A percentile compares a stretch with the other conserved stretches of the same genome.
These are phyloP conservation scores for Thelaira solivaga DNA, from an alignment of 2,888 invertebrate species.

Conservation along the genomic window DNA sequence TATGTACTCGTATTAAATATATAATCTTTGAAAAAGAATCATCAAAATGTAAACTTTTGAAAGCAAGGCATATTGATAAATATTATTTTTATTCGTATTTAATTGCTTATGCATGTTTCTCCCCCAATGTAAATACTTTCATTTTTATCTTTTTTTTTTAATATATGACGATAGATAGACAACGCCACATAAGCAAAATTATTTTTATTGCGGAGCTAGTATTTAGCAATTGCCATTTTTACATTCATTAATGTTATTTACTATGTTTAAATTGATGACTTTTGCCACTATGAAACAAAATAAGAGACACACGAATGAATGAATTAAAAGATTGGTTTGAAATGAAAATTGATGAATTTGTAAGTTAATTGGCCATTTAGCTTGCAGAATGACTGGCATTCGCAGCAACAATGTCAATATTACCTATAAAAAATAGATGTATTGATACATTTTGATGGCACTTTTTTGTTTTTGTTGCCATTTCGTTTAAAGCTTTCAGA, in stretches of 20 bases:
- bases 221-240: not conserved
- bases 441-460: too few relatives aligned
- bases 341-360: not conserved
- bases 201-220: not conserved
- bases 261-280: constrained; percentile 11
- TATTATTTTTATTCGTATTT: too few relatives aligned
- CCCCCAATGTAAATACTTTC: too few relatives aligned
- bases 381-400: not conserved
- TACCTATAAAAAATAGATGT: too few relatives aligned
- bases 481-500: constrained; percentile 40
- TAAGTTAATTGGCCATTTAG: not conserved
- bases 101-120: too few relatives aligned
- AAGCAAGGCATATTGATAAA: too few relatives aligned
- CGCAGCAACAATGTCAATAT: too few relatives aligned
- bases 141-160: not conserved
- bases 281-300: not conserved
- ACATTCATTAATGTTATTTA: constrained; percentile 1
- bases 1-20: too few relatives aligned
- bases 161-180: constrained; percentile 38
- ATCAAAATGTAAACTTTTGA: too few relatives aligned
- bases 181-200: constrained; percentile 47
- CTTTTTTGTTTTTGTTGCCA: not conserved
- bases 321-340: not conserved
- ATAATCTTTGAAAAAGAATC: too few relatives aligned
- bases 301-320: not conserved